Percentiles rank a stretch among this genome's conserved stretches.
Conservation (phyloP, 2,113 vertebrate genomes). For the Ptilonorhynchus violaceus region DNA sequence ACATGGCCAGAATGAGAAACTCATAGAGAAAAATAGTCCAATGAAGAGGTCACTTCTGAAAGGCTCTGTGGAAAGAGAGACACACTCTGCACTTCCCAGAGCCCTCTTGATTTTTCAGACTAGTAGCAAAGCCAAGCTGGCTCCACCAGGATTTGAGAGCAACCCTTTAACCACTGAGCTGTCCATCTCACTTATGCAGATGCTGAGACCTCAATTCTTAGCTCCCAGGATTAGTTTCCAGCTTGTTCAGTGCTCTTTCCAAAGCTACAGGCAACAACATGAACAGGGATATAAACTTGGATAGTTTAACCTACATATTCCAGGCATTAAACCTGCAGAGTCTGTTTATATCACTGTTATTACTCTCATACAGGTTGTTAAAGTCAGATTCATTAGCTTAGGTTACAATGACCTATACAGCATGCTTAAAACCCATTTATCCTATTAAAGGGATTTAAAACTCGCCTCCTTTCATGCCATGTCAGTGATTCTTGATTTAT, state of each 20-base stretch:
- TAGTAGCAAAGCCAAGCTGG: neutral
- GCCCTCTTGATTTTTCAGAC: neutral
- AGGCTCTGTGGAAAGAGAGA: neutral
- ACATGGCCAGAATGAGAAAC: neutral
- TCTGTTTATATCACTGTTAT: neutral
- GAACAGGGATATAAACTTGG: neutral
- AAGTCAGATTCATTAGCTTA: slow-evolving; percentile 27
- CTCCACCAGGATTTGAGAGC: neutral
- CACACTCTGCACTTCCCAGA: neutral
- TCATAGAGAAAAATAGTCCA: fast-evolving
- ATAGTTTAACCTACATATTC: neutral
- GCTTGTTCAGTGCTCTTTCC: neutral
- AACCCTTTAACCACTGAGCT: neutral
- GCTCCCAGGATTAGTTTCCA: neutral
- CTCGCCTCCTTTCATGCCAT: neutral
- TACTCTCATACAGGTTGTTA: neutral
- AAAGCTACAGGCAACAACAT: neutral
- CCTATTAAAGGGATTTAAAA: slow-evolving; percentile 23
- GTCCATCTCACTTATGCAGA: neutral
- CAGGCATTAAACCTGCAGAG: neutral
- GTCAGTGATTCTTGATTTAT: neutral
- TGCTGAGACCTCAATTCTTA: neutral
- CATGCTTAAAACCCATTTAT: slow-evolving; percentile 40
- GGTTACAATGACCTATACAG: slow-evolving; percentile 49
- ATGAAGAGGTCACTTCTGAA: neutral